Conservation (phyloP, 1,140 invertebrate genomes). For the Mamestra configurata region DNA sequence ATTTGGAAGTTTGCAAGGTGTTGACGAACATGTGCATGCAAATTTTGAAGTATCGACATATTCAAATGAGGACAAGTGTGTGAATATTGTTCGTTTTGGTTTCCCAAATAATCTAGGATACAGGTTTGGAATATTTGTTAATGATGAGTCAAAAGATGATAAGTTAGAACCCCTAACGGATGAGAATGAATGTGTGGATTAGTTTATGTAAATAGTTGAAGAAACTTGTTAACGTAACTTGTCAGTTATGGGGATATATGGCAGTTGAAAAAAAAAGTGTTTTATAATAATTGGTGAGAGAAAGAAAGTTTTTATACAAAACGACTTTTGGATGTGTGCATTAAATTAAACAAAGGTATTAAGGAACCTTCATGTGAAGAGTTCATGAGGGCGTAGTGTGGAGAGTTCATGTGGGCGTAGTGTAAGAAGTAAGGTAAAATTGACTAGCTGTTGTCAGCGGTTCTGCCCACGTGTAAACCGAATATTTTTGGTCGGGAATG, state of each 20-base stretch:
- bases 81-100: constrained; percentile 65
- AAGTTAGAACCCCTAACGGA: constrained; percentile 40
- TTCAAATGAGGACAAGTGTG: constrained; percentile 80
- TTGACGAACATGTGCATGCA: constrained; percentile 62
- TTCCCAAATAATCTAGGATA: constrained; percentile 72
- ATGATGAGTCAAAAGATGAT: constrained; percentile 27
- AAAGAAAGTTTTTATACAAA: neutral
- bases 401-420: no score
- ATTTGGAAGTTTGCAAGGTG: constrained; percentile 52
- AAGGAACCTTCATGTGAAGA: no score
- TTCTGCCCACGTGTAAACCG: no score
- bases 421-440: neutral
- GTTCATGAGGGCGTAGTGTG: no score
- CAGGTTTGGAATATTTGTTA: constrained; percentile 48
- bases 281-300: neutral
- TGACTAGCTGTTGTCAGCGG: no score
- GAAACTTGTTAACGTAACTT: constrained; percentile 30
- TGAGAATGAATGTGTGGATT: constrained; percentile 43
- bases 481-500: no score
- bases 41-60: constrained; percentile 75
- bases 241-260: neutral
- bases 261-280: neutral
- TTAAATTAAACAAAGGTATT: no score
- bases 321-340: no score
- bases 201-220: constrained; percentile 30